Conservation (phyloP, 2,797 vertebrate genomes). For the Sebastolobus alascanus region DNA sequence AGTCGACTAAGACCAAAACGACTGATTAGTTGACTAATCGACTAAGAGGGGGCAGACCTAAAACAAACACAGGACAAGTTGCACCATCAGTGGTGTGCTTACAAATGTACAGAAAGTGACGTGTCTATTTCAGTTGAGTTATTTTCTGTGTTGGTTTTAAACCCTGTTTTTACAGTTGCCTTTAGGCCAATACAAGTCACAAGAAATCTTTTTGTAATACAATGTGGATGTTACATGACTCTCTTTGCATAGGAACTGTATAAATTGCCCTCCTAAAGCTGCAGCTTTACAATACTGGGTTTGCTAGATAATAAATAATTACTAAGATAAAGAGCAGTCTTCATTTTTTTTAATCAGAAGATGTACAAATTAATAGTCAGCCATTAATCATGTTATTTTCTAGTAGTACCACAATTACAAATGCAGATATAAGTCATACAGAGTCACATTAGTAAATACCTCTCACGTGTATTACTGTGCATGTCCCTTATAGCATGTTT, state of each 20-base stretch:
- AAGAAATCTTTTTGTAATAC: background rate
- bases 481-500: slow-evolving; percentile 67
- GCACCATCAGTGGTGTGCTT: background rate
- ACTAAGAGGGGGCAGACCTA: background rate
- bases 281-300: too few relatives aligned
- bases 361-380: background rate
- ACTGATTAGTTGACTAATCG: background rate
- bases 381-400: background rate
- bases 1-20: background rate
- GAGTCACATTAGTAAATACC: background rate
- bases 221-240: background rate
- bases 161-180: background rate
- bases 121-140: background rate
- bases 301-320: background rate
- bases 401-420: background rate
- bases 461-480: background rate
- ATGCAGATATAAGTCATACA: background rate
- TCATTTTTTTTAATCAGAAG: background rate
- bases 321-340: background rate
- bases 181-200: background rate
- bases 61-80: background rate
- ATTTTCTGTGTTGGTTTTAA: background rate
- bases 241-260: background rate
- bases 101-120: background rate
- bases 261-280: background rate